Evolutionary conservation across 2,888 invertebrate species (phyloP), one percentile per base, ranked within the genome.

Genomic region (Sabellastarte sp.): DNA sequence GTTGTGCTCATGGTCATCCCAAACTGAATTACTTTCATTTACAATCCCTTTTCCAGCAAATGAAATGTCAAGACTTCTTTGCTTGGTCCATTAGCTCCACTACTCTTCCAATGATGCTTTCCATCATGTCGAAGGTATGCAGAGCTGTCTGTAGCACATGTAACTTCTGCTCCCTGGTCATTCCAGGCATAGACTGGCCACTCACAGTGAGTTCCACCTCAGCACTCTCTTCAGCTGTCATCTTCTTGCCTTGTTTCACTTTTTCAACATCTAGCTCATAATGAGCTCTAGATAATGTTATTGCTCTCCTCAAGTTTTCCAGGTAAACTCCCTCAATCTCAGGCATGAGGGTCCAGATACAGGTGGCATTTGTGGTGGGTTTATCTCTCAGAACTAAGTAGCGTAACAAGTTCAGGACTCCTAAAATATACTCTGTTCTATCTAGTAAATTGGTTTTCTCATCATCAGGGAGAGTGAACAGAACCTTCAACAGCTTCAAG

Each of bases 401-500:
- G 70, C 91, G 88, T 15, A 95, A 76, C 20, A 93, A 87, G 85
- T 95, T 95, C 2, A 95, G 84, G 3, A 89, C 85, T 28, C 91
- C 87, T 63, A 94, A 89, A 59, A 94, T 88, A 79, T 89, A 89
- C 81, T 93, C 93, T 31, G 90, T 89, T 69, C 90, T 84, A 74
- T 93, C 90, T 15, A 93, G 86, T 26, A 95, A 84, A 85, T 95
- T 92, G n/a, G 91, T 90, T 77, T 90, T 88, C 63, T 88, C 89
- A 29, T 90, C 90, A 72, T 90, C 86, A 5, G 77, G 75, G 3
- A 82, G 71, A 20, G 50, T 60, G 32, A 78, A 72, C 60, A 90
- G 88, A 69, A 87, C 84, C 64, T 85, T 86, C 33, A 92, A 76
- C 76, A 90, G 78, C 41, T 86, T 86, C 63, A 86, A 86, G 63